Percentiles rank a stretch among this genome's conserved stretches.
These are phyloP conservation scores for Glossophaga mutica DNA, from an alignment of 2,797 vertebrate species.

Conservation along the genomic window DNA sequence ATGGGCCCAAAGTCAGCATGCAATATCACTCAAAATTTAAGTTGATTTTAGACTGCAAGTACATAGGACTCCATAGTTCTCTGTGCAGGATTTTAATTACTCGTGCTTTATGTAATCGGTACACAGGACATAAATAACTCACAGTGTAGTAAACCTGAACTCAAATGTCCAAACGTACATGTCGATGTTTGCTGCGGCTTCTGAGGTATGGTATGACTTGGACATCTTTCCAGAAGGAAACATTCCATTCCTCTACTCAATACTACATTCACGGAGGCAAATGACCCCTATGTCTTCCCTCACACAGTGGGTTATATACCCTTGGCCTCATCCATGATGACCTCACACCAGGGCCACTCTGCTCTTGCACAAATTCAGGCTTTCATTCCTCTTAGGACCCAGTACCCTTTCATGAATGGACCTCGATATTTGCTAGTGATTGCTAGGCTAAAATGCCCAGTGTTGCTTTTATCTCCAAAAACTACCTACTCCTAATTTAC, in stretches of 20 bases:
- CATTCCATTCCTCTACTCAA: background rate
- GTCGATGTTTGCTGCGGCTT: background rate
- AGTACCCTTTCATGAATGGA: background rate
- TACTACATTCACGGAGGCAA: background rate
- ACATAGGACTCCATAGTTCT: background rate
- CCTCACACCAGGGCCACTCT: background rate
- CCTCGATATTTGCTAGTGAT: background rate
- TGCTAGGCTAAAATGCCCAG: background rate
- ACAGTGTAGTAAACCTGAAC: slow-evolving; percentile 18
- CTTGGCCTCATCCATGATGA: background rate
- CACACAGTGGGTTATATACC: background rate
- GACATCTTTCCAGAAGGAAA: background rate
- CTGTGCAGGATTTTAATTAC: background rate
- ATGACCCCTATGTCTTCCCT: background rate
- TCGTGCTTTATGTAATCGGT: background rate
- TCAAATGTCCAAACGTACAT: background rate
- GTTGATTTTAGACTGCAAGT: background rate
- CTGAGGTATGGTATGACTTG: background rate
- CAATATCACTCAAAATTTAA: background rate
- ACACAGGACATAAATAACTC: background rate
- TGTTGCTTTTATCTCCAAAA: background rate
- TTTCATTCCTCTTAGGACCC: background rate
- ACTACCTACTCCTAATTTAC: background rate
- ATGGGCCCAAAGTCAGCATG: background rate
- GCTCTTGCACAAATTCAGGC: background rate